Conservation (phyloP, 2,113 vertebrate genomes). For the Balaeniceps rex region DNA sequence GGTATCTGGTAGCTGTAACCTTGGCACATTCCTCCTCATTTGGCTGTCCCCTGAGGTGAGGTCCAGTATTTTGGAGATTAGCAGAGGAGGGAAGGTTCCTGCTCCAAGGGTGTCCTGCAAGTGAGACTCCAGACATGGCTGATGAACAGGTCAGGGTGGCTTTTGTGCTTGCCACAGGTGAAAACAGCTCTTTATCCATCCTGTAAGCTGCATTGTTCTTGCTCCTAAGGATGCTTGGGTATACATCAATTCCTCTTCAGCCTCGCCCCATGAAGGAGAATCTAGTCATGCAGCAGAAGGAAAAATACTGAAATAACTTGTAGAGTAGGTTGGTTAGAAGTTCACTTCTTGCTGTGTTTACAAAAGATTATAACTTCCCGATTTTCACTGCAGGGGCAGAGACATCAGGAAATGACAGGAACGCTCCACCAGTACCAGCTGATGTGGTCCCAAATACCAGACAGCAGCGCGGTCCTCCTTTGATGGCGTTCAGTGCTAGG, state of each 20-base stretch:
- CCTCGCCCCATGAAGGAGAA: accelerated
- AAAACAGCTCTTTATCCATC: not conserved
- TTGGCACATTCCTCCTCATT: not conserved
- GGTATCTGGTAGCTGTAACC: not conserved
- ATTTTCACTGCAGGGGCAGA: not conserved
- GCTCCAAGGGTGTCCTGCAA: not conserved
- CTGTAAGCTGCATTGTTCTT: not conserved
- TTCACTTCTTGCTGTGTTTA: not conserved
- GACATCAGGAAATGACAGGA: not conserved
- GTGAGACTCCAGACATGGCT: not conserved
- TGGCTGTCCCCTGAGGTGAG: not conserved
- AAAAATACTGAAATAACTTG: not conserved
- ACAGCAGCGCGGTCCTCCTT: not conserved
- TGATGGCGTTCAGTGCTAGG: not conserved
- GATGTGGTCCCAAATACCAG: not conserved
- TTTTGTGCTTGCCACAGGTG: not conserved
- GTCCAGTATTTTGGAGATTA: not conserved
- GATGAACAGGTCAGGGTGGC: not conserved
- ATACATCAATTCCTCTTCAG: not conserved
- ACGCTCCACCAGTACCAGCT: accelerated
- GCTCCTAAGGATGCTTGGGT: not conserved
- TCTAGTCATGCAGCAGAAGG: not conserved
- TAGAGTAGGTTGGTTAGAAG: not conserved
- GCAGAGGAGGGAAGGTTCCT: not conserved
- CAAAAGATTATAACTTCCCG: not conserved